A percentile compares a stretch with the other conserved stretches of the same genome.
phyloP scores from a whole-genome alignment of 2,113 vertebrate genomes.

The Nipponia nippon region DNA sequence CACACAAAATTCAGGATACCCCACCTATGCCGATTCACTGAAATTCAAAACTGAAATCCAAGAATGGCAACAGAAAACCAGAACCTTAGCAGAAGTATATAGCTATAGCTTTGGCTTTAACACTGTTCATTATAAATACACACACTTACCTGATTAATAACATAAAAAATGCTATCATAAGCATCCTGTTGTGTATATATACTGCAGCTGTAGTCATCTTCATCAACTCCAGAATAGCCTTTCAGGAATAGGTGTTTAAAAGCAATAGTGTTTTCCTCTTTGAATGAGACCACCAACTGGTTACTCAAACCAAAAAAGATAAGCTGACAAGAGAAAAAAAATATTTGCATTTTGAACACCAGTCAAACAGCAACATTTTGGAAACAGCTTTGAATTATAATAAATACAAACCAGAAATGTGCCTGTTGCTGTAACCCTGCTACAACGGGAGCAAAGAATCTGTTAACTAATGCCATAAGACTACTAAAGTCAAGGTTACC shows the following conservation, averaged over 20 bases:
- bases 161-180: slow-evolving; percentile 84
- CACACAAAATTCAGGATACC: not conserved
- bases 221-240: slow-evolving; percentile 85
- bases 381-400: not conserved
- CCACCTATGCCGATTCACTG: not conserved
- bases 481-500: not conserved
- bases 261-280: slow-evolving; percentile 88
- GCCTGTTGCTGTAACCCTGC: not conserved
- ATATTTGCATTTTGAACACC: not conserved
- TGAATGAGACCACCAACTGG: slow-evolving; percentile 93
- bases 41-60: not conserved
- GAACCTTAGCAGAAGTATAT: not conserved
- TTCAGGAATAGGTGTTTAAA: slow-evolving; percentile 93
- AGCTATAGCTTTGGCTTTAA: not conserved
- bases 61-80: not conserved
- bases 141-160: slow-evolving; percentile 85
- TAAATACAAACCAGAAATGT: not conserved
- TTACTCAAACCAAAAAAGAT: slow-evolving; percentile 93
- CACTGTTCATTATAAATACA: not conserved
- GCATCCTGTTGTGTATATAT: slow-evolving; percentile 84
- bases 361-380: not conserved
- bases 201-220: slow-evolving; percentile 87
- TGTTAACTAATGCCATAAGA: not conserved
- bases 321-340: slow-evolving; percentile 74
- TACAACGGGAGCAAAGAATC: not conserved